These are phyloP conservation scores for Drosophila peninsularis DNA, from an alignment of 2,888 invertebrate species.

Conservation along the genomic window DNA sequence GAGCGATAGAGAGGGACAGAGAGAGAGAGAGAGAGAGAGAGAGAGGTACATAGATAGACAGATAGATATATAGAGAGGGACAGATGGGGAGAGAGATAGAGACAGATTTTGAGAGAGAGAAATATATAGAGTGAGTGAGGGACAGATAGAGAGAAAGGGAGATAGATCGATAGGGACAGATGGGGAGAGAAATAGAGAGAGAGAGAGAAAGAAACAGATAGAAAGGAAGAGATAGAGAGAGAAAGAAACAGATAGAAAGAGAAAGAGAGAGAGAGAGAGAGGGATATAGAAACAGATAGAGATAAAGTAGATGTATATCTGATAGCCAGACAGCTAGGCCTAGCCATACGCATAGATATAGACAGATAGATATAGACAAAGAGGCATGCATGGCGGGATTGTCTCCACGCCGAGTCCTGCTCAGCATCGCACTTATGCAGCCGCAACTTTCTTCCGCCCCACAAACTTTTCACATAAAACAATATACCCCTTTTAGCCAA, in stretches of 20 bases:
- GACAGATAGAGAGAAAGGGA: neutral
- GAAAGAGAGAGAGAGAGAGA: neutral
- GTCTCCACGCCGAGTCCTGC: no score
- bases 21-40: neutral
- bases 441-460: no score
- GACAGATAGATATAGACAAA: neutral
- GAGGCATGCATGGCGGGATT: neutral
- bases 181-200: neutral
- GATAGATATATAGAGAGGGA: neutral
- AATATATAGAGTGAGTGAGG: neutral
- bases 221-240: neutral
- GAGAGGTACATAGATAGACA: neutral
- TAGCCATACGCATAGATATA: neutral
- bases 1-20: neutral
- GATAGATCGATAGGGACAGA: neutral
- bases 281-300: neutral
- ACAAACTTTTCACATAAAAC: neutral
- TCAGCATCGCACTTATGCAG: neutral
- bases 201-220: neutral
- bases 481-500: neutral
- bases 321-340: no score
- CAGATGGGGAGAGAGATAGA: neutral
- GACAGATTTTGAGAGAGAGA: neutral
- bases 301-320: neutral
- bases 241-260: neutral